Evolutionary conservation across 64 coral and sea anemone genomes (phyloP), one percentile per base, ranked within the genome.

Genomic region (Montipora capricornis): DNA sequence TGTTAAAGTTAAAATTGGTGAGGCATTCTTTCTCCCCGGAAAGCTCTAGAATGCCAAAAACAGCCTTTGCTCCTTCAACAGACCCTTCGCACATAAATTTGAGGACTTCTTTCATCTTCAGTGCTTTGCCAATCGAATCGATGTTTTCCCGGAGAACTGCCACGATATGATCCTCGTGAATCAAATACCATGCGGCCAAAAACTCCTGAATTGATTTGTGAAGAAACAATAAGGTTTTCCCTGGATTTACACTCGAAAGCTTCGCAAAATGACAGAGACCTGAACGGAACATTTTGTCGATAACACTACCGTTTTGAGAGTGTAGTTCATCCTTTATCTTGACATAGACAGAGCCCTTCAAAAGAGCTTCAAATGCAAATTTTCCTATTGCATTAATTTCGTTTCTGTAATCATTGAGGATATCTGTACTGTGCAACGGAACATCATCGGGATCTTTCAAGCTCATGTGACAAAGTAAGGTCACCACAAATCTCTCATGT

Each of bases 131-230:
- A 83, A 64, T 46, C 47, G 80, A 66, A 64, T 83, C 59, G 11
- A 83, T 83, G 3, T 29, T 17, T 37, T 37, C 37, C 24, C 53
- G 11, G 11, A 83, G 14, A 67, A 20, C 22, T 6, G 11, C 10
- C 8, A 20, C 12, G 1, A 47, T 12, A 3, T 14, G 29, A 5
- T 55, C 29, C 29, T 45, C 47, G 49, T 70, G 68, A 10, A 71
- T 53, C 13, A 91, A 69, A 71, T 71, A 91, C 77, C 68, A 71
- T 0, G 89, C 89, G 5, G 89, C 89, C 61, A 91, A 51, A 45
- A 81, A 81, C 45, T 91, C 89, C 78, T 91, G 77, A 48, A 91
- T 70, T 20, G 89, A 80, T 45, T 91, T 91, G 78, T 91, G 78
- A 81, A 91, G 60, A 73, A 91, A 81, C 44, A 70, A 80, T 53